Evolutionary conservation across 1,140 invertebrate genomes (phyloP), one percentile per base, ranked within the genome.

Genomic region (Drosophila rhopaloa): DNA sequence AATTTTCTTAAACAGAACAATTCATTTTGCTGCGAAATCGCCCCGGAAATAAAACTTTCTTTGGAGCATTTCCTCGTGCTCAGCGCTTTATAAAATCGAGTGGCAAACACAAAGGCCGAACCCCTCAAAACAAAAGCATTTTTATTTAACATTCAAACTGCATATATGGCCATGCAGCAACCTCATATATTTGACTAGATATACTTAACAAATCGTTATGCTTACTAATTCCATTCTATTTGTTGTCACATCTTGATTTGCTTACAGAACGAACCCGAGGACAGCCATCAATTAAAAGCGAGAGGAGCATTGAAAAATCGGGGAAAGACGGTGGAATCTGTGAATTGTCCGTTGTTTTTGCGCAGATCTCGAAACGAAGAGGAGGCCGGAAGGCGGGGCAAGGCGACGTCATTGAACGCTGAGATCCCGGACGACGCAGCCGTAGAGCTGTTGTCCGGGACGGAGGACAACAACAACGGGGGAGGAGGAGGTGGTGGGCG

Each of bases 331-430:
- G 38, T 44, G 53, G n/a, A 76, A 46, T 51, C 53, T 54, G 50
- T 55, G 55, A 43, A 67, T 54, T 57, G 37, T 47, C 27, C 8
- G 50, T 44, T 10, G 50, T 51, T 76, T 62, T 76, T 76, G 72
- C 40, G 61, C 61, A 75, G 59, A 75, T 57, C 43, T 67, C 48
- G 38, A 55, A 58, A 38, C 50, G 51, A 24, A 53, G 32, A 38
- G 51, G 38, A 65, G 59, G 58, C 71, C 71, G 53, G 50, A 50
- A 62, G 54, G 51, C 43, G 51, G 79, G 63, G 78, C 84, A 89
- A 89, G 80, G 85, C 80, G 80, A 84, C 84, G 84, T 78, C 85
- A 89, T 89, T 89, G 84, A 89, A 90, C 76, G 79, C 72, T 62
- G 32, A 54, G 66, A 71, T 72, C 68, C 68, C 84, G 66, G 79